Evolutionary conservation across 37 sponge, comb jelly and placozoan species (phyloP), one percentile per base, ranked within the genome.

Genomic region (Diacarnus erythraeanus): DNA sequence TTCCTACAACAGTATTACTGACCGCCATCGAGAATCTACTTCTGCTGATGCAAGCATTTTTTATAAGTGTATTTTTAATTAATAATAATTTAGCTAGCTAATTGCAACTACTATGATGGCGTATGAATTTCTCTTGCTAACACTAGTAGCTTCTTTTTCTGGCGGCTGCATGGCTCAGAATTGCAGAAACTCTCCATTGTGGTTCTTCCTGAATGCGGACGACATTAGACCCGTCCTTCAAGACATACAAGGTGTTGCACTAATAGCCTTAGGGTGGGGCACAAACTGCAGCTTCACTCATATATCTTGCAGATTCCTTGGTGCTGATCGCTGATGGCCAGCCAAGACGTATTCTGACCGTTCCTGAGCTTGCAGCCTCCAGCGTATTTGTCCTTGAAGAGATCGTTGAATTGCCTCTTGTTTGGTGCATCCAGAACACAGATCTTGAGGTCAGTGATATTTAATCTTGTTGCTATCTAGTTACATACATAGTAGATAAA

Each of bases 371-470:
- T 21, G 77, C 41, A 40, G 3, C 41, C 4, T 9, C 31, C 22
- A 38, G 1, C 38, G 12, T 76, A 34, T 27, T 57, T 4, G 3
- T 76, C 18, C 38, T 39, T 5, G 31, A 3, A 0, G 39, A 36
- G 3, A 2, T 76, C 1, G 38, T 15, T 22, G 77, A 76, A 33
- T 6, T 76, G 2, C 77, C 77, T 1, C 39, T 76, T 2, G 33
- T 38, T 25, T 76, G 77, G 77, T 76, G 77, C 64, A 76, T 60
- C 22, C 71, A n/a, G 42, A 35, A n/a, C n/a, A 42, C 15, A n/a
- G 38, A 34, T 9, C 34, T 68, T 34, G 38, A 68, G 69, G 69
- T 68, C 35, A 68, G 51, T 47, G 51, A 47, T 6, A n/a, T n/a
- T n/a, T n/a, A n/a, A n/a, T n/a, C n/a, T n/a, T n/a, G n/a, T n/a